Base-by-base conservation (phyloP, 53 echinoderm and acorn worm species). In the Paracentrotus lividus region DNA sequence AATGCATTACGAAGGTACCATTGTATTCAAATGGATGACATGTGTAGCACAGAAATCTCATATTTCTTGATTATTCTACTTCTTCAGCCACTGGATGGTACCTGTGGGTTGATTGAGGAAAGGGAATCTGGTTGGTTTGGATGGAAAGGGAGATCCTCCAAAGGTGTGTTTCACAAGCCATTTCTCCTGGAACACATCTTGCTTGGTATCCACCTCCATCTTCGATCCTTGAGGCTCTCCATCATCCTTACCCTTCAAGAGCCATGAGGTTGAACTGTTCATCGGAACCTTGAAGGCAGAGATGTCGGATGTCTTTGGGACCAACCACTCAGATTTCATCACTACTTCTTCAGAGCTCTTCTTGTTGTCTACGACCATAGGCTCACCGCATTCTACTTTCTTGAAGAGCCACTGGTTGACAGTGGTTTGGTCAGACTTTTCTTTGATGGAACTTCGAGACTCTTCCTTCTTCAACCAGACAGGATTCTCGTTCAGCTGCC, bases 31-130 rank as follows among this genome's bases (percentile, higher is more conserved):
- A 72, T 72, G 5, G 21, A 40, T 40, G 36, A 72, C 42, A 18
- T 10, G 40, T 72, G 4, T 72, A 72, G 5, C 38, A 32, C 21
- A 26, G 40, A 18, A 40, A 6, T 16, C 40, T 20, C 5, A 38
- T 40, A 72, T 38, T 72, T 16, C 29, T 64, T 16, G 21, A 36
- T 40, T 26, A 4, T 49, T 85, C 85, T 91, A 91, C 52, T 91
- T 49, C 53, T 91, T 69, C 49, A 91, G 76, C 91, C 91, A 91
- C 91, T 91, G 91, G 38, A 75, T 75, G 52, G 76, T 49, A 36
- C 51, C 76, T 52, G 33, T 91, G 7, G 72, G 91, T 34, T 21
- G 6, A n/a, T 20, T 91, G 7, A 76, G 52, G 49, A 72, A 72
- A 51, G 91, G 36, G 56, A 91, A 69, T 5, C 24, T 16, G 18